Base-by-base conservation (phyloP, 2,113 vertebrate genomes). In the Erpornis zantholeuca region DNA sequence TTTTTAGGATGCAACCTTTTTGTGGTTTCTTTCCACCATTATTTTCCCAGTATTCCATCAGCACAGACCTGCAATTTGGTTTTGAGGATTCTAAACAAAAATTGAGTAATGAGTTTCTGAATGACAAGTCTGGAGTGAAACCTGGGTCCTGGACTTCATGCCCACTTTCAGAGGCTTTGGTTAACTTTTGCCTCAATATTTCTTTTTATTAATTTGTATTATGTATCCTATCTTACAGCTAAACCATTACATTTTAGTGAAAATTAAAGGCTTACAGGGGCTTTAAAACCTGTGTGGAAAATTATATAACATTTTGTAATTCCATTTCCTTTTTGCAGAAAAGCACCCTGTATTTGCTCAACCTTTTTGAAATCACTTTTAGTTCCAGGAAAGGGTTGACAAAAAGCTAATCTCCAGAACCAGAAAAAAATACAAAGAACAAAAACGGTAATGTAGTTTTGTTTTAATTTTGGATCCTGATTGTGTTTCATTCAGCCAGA, bases 1-100 rank as follows among this genome's bases (percentile, higher is more conserved):
- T 89, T 96, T 97, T 96, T 76, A 97, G 85, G 49, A 66, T 76
- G 27, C 31, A 78, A 84, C 21, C 44, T 52, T 97, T 71, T 52
- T 36, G 64, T 35, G 42, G 71, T 70, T 92, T 83, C 38, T 80
- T 88, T 88, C 71, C 61, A 76, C 70, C 47, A 44, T 31, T 75
- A 68, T 92, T 94, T 96, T 85, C 91, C 72, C 56, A 82, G 78
- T 79, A 85, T 56, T 33, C 73, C 64, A 57, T 42, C 68, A 95
- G 27, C 40, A 59, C 28, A 79, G 57, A 90, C 57, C 56, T 69
- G 31, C 18, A 88, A 35, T 95, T 82, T 80, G 19, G 29, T 85
- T 92, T 90, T 83, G 68, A 91, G 86, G 45, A 40, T 56, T 92
- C 49, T 56, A 72, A 61, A 63, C 27, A 71, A 49, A 82, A 94